Percentiles rank a stretch among this genome's conserved stretches.
These are phyloP conservation scores for Misgurnus mizolepis DNA, from an alignment of 2,113 vertebrate species.

Conservation along the genomic window DNA sequence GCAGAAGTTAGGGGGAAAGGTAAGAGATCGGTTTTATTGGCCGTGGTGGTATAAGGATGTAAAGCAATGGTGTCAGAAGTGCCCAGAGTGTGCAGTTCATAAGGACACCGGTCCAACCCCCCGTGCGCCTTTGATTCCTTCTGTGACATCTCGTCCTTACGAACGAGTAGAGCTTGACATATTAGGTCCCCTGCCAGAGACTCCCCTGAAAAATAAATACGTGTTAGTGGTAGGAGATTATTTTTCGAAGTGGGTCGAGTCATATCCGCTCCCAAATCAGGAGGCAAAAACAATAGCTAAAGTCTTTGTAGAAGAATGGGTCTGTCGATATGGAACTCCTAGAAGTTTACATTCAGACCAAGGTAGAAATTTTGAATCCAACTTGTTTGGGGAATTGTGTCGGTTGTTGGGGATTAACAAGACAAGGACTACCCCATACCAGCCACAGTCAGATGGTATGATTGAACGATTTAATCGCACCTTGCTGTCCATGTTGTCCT, in stretches of 20 bases:
- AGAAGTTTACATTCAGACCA: not conserved
- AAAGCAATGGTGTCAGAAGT: not conserved
- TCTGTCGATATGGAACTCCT: not conserved
- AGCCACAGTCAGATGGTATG: constrained; percentile 2
- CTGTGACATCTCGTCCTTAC: no score
- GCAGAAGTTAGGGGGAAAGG: not conserved
- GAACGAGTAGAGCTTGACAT: no score
- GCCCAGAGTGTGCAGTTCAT: not conserved
- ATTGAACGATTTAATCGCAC: not conserved
- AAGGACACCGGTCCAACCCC: not conserved
- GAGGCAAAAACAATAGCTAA: not conserved
- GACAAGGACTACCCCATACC: not conserved
- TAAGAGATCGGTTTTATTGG: not conserved
- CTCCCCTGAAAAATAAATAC: no score
- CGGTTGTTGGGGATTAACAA: no score
- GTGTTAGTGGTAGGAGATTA: no score
- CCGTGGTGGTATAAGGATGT: not conserved
- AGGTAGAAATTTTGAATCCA: not conserved
- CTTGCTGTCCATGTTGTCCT: not conserved
- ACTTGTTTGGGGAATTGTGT: not conserved
- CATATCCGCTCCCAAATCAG: not conserved
- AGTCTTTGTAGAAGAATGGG: not conserved
- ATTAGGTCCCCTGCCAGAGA: no score
- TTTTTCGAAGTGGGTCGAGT: no score
- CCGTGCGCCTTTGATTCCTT: no score